Evolutionary conservation across 2,113 vertebrate species (phyloP).

Genomic region (Calyptommatus sinebrachiatus): DNA sequence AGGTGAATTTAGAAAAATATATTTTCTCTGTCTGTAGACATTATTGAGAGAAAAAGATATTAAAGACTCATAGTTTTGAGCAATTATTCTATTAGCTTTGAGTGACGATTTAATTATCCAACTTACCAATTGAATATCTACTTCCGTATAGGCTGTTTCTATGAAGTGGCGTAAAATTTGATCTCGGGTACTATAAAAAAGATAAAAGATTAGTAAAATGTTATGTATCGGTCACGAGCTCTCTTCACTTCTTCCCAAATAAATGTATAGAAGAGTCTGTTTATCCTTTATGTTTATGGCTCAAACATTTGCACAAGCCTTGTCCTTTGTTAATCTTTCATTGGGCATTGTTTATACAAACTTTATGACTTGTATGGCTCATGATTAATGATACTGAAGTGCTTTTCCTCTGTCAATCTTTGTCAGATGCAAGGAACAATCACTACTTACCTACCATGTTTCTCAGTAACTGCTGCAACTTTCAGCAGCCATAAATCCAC

Average conservation of each 20-base stretch:
- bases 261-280: neutral
- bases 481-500: too few relatives aligned
- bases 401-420: too few relatives aligned
- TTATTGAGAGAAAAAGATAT: neutral
- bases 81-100: neutral
- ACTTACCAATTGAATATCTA: conserved; percentile 72
- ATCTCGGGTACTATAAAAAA: conserved; percentile 62
- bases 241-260: neutral
- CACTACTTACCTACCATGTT: too few relatives aligned
- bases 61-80: neutral
- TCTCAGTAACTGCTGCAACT: too few relatives aligned
- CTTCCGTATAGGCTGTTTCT: conserved; percentile 61
- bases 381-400: too few relatives aligned
- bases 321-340: too few relatives aligned
- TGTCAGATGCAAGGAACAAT: too few relatives aligned
- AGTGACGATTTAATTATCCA: neutral
- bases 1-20: too few relatives aligned
- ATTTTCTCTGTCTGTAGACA: too few relatives aligned
- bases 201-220: conserved; percentile 11
- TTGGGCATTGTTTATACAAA: too few relatives aligned
- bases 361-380: too few relatives aligned
- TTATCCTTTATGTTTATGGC: neutral
- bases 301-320: too few relatives aligned
- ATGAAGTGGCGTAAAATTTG: conserved; percentile 47
- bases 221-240: neutral